Evolutionary conservation across 2,888 invertebrate species (phyloP), one percentile per base, ranked within the genome.

Genomic region (Oligia strigilis): DNA sequence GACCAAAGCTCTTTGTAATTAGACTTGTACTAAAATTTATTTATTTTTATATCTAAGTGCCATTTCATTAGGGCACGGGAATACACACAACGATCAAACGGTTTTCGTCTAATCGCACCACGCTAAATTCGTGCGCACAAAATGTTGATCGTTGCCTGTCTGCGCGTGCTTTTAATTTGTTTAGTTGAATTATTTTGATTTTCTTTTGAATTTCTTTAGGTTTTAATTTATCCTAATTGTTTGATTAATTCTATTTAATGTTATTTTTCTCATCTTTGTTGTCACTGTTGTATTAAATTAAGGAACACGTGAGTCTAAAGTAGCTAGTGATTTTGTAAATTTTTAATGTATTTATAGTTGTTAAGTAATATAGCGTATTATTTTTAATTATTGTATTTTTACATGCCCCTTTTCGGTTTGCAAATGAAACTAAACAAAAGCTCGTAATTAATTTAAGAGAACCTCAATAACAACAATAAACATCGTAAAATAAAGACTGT

Each of bases 1-100:
- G 94, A 96, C 97, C 97, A 97, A 97, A 97, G 97, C 94, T 96
- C 93, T 93, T 87, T 83, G 76, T 88, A 93, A 93, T 93, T 94
- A 95, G 90, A 89, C 86, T 87, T 85, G 74, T 87, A 82, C 79
- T 88, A 79, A 89, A 84, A 89, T 83, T 87, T 92, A 93, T 93
- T 90, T 94, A 92, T 91, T 91, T 91, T 90, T 90, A 88, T 84
- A 87, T 90, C 87, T 94, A 92, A 92, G 94, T 94, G 94, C 94
- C 94, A 94, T 89, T 77, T 86, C 46, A 67, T 80, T 86, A 75
- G 70, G 58, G 69, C 72, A 40, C 29, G 75, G 49, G 77, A 40
- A 75, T 64, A 64, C 62, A 75, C 40, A 40, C 29, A 72, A 67
- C 49, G 72, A 43, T 80, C 64, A 73, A 72, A 60, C 62, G 46